phyloP scores from a whole-genome alignment of 1,140 invertebrate genomes.

The Tetramorium simillimum region DNA sequence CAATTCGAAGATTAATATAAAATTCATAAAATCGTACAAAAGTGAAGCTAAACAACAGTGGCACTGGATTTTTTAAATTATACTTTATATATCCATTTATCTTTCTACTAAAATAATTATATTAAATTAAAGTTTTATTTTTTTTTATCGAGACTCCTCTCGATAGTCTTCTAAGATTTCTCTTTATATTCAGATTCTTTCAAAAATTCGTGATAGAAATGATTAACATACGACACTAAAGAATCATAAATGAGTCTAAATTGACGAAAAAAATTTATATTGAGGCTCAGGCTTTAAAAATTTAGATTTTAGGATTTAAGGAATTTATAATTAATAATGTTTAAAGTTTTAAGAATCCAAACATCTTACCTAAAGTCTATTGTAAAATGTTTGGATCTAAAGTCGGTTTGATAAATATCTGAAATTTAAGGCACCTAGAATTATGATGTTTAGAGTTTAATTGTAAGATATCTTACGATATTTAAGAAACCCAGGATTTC shows the following conservation, averaged over 20 bases:
- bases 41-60: constrained; percentile 1
- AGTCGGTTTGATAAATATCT: neutral
- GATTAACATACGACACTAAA: neutral
- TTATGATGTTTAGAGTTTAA: neutral
- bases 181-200: neutral
- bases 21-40: neutral
- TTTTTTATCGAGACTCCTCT: neutral
- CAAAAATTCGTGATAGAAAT: neutral
- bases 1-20: constrained; percentile 5
- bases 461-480: neutral
- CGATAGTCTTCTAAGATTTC: neutral
- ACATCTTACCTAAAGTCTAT: neutral
- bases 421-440: neutral
- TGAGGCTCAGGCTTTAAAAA: neutral
- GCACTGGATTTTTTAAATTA: constrained; percentile 14
- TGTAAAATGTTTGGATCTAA: neutral
- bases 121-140: neutral
- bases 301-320: neutral
- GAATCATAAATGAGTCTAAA: neutral
- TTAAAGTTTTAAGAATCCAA: neutral
- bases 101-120: neutral
- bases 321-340: neutral
- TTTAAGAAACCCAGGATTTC: neutral
- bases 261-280: neutral
- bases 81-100: constrained; percentile 6